Percentiles rank a stretch among this genome's conserved stretches.
Evolutionary conservation across 2,113 vertebrate genomes (phyloP).

Genomic region (Grantiella picta): DNA sequence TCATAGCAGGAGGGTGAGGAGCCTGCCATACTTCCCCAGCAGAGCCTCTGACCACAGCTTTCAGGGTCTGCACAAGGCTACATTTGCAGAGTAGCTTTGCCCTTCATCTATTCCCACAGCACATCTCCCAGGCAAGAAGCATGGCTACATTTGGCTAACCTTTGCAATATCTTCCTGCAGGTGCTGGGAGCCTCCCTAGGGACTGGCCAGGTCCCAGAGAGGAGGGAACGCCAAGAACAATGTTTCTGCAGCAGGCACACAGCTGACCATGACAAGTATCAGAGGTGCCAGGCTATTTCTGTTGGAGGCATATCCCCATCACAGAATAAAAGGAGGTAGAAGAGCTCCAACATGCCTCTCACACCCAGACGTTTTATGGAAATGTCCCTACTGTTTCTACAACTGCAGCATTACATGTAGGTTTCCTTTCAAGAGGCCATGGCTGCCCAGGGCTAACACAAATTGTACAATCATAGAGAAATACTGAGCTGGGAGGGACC

Average conservation of each 20-base stretch:
- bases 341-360: neutral
- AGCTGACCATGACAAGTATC: neutral
- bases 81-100: neutral
- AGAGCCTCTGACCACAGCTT: neutral
- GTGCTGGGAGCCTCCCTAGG: neutral
- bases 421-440: neutral
- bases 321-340: neutral
- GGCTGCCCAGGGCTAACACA: neutral
- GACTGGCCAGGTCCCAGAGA: neutral
- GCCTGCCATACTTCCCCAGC: neutral
- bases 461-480: neutral
- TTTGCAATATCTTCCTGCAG: neutral
- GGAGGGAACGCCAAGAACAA: neutral
- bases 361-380: neutral
- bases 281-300: neutral
- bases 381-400: neutral
- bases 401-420: neutral
- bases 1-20: neutral
- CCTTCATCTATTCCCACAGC: neutral
- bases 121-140: neutral
- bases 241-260: fast-evolving
- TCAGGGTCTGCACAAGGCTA: neutral
- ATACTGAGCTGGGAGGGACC: neutral
- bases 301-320: neutral
- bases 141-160: neutral